These are phyloP conservation scores for Campaea margaritaria DNA, from an alignment of 2,888 invertebrate species.

Conservation along the genomic window DNA sequence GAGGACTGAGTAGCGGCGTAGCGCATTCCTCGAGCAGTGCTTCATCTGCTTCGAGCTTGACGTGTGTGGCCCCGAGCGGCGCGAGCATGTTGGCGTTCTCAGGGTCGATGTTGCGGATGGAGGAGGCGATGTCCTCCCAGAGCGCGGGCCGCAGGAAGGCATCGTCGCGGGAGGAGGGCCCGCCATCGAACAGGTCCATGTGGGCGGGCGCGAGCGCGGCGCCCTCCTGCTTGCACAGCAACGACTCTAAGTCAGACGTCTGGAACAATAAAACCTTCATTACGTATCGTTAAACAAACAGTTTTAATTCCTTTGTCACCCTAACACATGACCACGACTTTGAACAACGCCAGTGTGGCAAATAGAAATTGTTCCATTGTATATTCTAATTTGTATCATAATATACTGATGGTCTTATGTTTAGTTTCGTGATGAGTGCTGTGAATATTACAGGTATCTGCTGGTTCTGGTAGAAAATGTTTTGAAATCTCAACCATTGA, in stretches of 20 bases:
- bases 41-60: slow-evolving; percentile 91
- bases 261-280: slow-evolving; percentile 67
- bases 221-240: slow-evolving; percentile 91
- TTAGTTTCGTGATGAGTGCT: too few species aligned
- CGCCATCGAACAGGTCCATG: slow-evolving; percentile 84
- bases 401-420: too few species aligned
- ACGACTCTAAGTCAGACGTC: slow-evolving; percentile 92
- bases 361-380: too few species aligned
- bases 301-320: neutral
- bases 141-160: slow-evolving; percentile 94
- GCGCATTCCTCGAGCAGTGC: slow-evolving; percentile 86
- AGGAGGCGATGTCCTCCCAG: slow-evolving; percentile 96
- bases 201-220: slow-evolving; percentile 86
- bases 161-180: slow-evolving; percentile 89
- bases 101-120: slow-evolving; percentile 95
- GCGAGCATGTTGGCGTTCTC: slow-evolving; percentile 95
- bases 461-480: too few species aligned
- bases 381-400: too few species aligned
- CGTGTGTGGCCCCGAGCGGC: slow-evolving; percentile 87
- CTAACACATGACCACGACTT: too few species aligned
- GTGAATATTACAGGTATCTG: too few species aligned
- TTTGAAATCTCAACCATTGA: too few species aligned
- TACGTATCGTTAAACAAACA: neutral
- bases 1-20: slow-evolving; percentile 90
- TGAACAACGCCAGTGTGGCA: too few species aligned